A percentile compares a stretch with the other conserved stretches of the same genome.
Evolutionary conservation across 2,113 vertebrate genomes (phyloP).

Genomic region (Crocuta crocuta): DNA sequence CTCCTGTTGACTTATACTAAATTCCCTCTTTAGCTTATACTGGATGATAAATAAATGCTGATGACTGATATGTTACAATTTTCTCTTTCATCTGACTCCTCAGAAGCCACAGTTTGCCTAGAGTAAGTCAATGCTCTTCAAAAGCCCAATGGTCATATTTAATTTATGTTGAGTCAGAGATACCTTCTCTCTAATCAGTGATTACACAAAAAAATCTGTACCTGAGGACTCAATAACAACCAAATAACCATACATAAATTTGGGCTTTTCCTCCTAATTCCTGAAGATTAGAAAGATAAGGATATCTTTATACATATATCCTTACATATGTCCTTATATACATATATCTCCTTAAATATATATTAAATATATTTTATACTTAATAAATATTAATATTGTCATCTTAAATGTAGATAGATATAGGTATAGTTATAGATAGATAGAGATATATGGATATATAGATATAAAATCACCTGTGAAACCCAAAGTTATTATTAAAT

Average conservation of each 20-base stretch:
- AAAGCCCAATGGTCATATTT: neutral
- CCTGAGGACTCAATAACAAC: neutral
- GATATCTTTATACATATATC: neutral
- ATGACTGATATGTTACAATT: neutral
- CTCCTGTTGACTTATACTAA: neutral
- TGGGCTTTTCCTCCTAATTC: neutral
- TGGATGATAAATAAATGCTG: neutral
- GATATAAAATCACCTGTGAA: neutral
- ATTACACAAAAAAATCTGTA: neutral
- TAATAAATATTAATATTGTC: neutral
- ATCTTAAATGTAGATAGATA: neutral
- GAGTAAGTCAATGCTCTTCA: neutral
- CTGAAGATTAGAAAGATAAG: neutral
- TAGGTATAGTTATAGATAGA: neutral
- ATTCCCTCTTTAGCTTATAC: conserved; percentile 13
- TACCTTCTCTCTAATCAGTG: neutral
- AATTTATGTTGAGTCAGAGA: neutral
- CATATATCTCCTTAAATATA: neutral
- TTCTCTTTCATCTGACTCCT: conserved; percentile 15
- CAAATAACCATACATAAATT: neutral
- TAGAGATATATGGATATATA: neutral
- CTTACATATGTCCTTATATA: neutral
- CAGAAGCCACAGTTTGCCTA: neutral
- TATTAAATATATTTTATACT: too few relatives aligned
- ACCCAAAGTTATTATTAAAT: neutral